Evolutionary conservation across 2,797 vertebrate species (phyloP).

Genomic region (Synanceia verrucosa): DNA sequence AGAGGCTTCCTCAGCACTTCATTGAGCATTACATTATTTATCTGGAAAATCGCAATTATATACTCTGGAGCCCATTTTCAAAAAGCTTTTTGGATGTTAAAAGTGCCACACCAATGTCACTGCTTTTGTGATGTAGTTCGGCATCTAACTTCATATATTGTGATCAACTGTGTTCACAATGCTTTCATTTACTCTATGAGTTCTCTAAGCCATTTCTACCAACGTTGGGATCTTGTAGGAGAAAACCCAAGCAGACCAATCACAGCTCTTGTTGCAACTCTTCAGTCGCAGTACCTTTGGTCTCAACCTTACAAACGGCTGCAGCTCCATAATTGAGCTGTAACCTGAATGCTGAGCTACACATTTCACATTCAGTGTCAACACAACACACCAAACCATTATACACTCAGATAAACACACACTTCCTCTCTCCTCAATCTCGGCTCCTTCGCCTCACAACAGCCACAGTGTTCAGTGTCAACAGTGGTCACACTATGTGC

Average conservation of each 20-base stretch:
- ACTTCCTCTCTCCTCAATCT: slow-evolving; percentile 31
- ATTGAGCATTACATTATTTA: not conserved
- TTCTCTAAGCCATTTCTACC: not conserved
- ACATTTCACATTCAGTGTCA: slow-evolving; percentile 26
- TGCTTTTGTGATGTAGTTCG: not conserved
- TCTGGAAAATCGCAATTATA: not conserved
- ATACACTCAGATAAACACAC: slow-evolving; percentile 16
- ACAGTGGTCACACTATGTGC: slow-evolving; percentile 57
- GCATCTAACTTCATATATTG: not conserved
- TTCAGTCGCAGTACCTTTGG: not conserved
- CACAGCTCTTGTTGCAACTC: not conserved
- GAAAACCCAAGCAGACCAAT: not conserved
- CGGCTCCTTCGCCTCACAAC: slow-evolving; percentile 49
- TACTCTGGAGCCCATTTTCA: not conserved
- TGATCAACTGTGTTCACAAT: not conserved
- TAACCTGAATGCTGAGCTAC: slow-evolving; percentile 5
- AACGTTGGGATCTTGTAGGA: not conserved
- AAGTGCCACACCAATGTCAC: not conserved
- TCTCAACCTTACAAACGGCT: not conserved
- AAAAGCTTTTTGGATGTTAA: not conserved
- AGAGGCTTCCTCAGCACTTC: not conserved
- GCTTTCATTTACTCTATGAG: not conserved
- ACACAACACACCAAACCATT: slow-evolving; percentile 22
- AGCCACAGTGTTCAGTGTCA: slow-evolving; percentile 59
- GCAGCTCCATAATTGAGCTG: not conserved